Evolutionary conservation across 1,140 invertebrate genomes (phyloP).

Genomic region (Rhopalosiphum maidis): DNA sequence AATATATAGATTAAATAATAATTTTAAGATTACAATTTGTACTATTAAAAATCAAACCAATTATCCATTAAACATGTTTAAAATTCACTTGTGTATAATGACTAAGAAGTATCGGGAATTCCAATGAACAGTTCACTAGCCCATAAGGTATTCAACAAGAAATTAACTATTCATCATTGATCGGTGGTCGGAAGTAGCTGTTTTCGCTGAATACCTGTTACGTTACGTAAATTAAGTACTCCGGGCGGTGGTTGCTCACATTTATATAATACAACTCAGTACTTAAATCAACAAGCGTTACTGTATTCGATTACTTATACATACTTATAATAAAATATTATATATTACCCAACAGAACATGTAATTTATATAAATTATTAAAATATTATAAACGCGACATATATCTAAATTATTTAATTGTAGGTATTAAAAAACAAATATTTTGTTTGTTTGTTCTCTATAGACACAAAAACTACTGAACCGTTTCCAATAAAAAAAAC

Average conservation of each 20-base stretch:
- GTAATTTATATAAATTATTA: not conserved
- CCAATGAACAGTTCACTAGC: not conserved
- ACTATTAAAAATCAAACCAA: not conserved
- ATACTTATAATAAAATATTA: not conserved
- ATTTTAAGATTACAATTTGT: not conserved
- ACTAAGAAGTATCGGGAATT: not conserved
- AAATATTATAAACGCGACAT: not conserved
- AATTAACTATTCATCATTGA: slow-evolving; percentile 2
- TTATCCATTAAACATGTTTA: not conserved
- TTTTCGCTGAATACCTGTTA: not conserved
- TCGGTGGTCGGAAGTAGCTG: not conserved
- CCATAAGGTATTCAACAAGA: not conserved
- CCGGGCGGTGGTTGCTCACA: not conserved
- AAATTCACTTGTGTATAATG: not conserved
- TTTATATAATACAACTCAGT: slow-evolving; percentile 12
- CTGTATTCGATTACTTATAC: not conserved
- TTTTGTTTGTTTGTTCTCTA: too few relatives aligned
- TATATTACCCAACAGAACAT: not conserved
- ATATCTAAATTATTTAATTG: too few relatives aligned
- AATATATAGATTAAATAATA: too few relatives aligned
- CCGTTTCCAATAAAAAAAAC: too few relatives aligned
- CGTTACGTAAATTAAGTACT: slow-evolving; percentile 9
- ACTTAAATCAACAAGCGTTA: not conserved
- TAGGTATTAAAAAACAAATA: too few relatives aligned
- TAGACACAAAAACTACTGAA: too few relatives aligned